Conservation (phyloP, 2,797 vertebrate genomes). For the Acomys russatus region DNA sequence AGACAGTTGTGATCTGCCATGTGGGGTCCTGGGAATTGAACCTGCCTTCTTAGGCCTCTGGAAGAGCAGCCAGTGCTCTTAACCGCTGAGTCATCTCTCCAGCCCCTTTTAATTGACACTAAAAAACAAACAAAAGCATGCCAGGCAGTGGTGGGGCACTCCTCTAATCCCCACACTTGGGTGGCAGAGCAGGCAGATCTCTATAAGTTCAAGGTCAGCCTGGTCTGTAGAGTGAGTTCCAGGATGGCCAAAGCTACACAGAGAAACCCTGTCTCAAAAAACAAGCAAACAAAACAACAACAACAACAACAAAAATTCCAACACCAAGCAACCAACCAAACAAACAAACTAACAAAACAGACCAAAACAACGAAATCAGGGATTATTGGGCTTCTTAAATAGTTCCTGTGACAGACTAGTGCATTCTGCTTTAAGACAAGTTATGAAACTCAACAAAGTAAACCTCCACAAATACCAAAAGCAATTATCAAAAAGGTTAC, state of each 20-base stretch:
- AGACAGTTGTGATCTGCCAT: not conserved
- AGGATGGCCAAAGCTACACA: too few species aligned
- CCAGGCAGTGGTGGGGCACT: too few species aligned
- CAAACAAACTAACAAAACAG: too few species aligned
- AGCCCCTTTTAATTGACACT: not conserved
- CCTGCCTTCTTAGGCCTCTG: not conserved
- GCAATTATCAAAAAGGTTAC: slow-evolving; percentile 30
- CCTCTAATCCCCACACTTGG: too few species aligned
- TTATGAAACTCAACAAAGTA: slow-evolving; percentile 34
- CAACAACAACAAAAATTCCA: too few species aligned
- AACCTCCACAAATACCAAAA: slow-evolving; percentile 54
- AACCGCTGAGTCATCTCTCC: not conserved
- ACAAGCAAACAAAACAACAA: too few species aligned
- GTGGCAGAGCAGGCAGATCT: too few species aligned
- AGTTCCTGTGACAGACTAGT: slow-evolving; percentile 16
- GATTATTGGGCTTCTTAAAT: not conserved
- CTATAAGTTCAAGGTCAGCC: too few species aligned
- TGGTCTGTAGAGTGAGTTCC: too few species aligned
- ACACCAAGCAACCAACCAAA: too few species aligned
- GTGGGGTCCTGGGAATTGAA: not conserved
- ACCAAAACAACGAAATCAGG: not conserved
- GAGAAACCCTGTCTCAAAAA: too few species aligned
- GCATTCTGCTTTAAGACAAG: slow-evolving; percentile 17
- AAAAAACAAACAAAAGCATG: not conserved
- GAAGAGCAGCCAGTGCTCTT: not conserved